Percentiles rank a stretch among this genome's conserved stretches.
Conservation (phyloP, 1,140 invertebrate genomes). For the Akabosia matsudoensis region DNA sequence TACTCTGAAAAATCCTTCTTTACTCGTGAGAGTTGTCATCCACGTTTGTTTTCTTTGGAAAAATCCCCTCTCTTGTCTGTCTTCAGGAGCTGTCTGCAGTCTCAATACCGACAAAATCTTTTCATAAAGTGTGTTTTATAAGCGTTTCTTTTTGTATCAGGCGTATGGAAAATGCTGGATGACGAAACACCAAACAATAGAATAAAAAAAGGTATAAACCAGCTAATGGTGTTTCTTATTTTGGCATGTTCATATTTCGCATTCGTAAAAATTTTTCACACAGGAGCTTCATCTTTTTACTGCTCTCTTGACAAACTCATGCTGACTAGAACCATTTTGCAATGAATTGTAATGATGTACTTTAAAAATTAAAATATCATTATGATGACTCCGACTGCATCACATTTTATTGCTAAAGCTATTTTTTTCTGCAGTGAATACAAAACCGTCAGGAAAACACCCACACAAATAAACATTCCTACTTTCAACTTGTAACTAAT, state of each 20-base stretch:
- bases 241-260: no score
- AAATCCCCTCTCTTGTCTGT: no score
- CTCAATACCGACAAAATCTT: no score
- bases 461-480: background rate
- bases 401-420: background rate
- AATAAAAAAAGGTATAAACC: background rate
- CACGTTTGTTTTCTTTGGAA: no score
- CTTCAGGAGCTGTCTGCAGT: no score
- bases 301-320: background rate
- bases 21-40: no score
- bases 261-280: no score
- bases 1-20: no score
- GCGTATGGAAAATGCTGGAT: background rate
- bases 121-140: no score
- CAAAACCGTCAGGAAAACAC: background rate
- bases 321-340: background rate
- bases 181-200: background rate
- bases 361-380: background rate
- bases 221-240: background rate
- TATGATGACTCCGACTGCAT: background rate
- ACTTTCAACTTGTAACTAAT: no score
- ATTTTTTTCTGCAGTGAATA: background rate
- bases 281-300: no score
- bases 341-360: background rate
- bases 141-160: no score